Percentiles rank a stretch among this genome's conserved stretches.
Evolutionary conservation across 2,113 vertebrate species (phyloP).

Genomic region (Xyliphius kryptos): DNA sequence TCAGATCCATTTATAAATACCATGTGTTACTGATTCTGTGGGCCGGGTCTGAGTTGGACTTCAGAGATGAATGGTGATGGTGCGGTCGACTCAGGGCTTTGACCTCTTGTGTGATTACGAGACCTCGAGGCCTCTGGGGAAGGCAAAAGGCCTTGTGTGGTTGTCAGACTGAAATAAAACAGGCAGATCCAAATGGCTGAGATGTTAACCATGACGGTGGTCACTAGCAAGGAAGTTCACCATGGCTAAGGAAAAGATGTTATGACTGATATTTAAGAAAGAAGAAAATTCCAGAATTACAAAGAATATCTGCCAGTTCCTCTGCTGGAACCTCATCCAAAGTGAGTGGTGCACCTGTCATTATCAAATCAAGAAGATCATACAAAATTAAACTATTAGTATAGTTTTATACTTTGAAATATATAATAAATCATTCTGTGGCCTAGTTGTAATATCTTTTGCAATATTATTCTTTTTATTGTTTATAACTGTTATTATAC

Average conservation of each 20-base stretch:
- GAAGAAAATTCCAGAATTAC: too few relatives aligned
- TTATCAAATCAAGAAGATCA: too few relatives aligned
- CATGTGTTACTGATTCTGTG: constrained; percentile 58
- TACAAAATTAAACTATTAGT: too few relatives aligned
- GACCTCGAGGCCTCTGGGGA: constrained; percentile 39
- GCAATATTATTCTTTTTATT: too few relatives aligned
- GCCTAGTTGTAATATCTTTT: too few relatives aligned
- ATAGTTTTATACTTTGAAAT: too few relatives aligned
- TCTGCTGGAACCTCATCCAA: too few relatives aligned
- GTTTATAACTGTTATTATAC: too few relatives aligned
- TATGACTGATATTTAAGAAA: constrained; percentile 23
- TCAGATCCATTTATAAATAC: constrained; percentile 59
- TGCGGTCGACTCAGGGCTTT: constrained; percentile 48
- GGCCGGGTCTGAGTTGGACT: constrained; percentile 43
- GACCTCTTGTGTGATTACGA: constrained; percentile 44
- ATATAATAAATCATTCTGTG: too few relatives aligned
- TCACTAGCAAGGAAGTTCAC: constrained; percentile 34
- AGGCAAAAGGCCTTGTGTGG: constrained; percentile 27
- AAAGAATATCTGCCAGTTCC: too few relatives aligned
- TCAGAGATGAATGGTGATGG: constrained; percentile 42
- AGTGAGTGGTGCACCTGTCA: too few relatives aligned
- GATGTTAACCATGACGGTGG: constrained; percentile 21
- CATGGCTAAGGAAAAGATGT: constrained; percentile 32
- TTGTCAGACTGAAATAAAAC: constrained; percentile 39
- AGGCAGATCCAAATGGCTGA: constrained; percentile 14